A percentile compares a stretch with the other conserved stretches of the same genome.
Conservation (phyloP, 35 echinoderm and acorn worm species). For the Patiria miniata region DNA sequence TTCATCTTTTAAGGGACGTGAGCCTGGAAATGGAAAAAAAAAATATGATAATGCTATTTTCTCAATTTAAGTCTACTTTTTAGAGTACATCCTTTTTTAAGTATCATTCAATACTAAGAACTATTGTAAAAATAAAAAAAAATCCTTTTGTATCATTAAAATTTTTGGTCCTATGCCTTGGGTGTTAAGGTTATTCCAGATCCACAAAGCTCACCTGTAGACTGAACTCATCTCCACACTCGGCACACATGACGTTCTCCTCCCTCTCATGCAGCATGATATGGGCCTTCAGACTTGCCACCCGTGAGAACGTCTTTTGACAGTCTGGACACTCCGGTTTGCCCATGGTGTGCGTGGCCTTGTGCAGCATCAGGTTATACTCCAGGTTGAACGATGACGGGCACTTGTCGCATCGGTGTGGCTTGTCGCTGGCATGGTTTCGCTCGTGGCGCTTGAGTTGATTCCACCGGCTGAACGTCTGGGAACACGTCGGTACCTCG, state of each 20-base stretch:
- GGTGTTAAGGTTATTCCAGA: too few relatives aligned
- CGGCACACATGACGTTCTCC: conserved; percentile 84
- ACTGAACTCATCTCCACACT: conserved; percentile 95
- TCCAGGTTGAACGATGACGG: conserved; percentile 84
- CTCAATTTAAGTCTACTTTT: too few relatives aligned
- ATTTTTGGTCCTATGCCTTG: too few relatives aligned
- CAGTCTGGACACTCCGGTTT: conserved; percentile 84
- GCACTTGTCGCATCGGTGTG: conserved; percentile 77
- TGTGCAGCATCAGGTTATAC: conserved; percentile 91
- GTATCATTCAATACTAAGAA: too few relatives aligned
- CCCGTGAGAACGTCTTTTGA: conserved; percentile 79
- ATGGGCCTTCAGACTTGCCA: conserved; percentile 95
- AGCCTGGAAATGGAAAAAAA: too few relatives aligned
- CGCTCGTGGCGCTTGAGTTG: conserved; percentile 77
- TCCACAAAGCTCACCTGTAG: conserved; percentile 69
- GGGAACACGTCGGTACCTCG: conserved; percentile 63
- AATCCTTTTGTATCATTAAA: too few relatives aligned
- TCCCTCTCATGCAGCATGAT: conserved; percentile 94
- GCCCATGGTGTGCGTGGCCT: conserved; percentile 80
- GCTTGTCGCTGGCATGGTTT: conserved; percentile 83
- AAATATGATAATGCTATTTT: too few relatives aligned
- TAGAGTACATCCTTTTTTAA: too few relatives aligned
- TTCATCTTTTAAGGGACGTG: too few relatives aligned
- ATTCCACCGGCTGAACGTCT: conserved; percentile 62
- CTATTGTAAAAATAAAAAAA: too few relatives aligned